Evolutionary conservation across 2,888 invertebrate genomes (phyloP).

Genomic region (Podotricha telesiphe): DNA sequence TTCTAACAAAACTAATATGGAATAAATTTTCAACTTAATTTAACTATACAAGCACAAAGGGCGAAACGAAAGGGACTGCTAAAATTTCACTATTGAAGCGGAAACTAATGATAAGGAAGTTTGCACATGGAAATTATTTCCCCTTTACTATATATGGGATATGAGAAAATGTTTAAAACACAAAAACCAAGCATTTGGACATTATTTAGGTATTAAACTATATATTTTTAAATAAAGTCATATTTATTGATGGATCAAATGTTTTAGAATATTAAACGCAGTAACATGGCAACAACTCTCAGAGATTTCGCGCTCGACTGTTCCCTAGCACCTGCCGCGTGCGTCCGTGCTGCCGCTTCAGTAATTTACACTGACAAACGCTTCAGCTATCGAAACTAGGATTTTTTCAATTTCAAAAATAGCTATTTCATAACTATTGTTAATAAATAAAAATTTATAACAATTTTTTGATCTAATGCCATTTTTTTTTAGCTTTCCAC

Average conservation of each 20-base stretch:
- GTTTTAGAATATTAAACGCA: background rate
- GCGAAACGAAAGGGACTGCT: constrained; percentile 72
- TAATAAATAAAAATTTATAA: too few species aligned
- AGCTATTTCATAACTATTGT: background rate
- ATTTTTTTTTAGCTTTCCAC: too few species aligned
- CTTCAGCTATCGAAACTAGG: constrained; percentile 25
- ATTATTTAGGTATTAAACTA: too few species aligned
- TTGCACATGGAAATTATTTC: constrained; percentile 46
- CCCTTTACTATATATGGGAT: background rate
- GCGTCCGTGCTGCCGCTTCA: constrained; percentile 50
- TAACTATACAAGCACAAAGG: constrained; percentile 81
- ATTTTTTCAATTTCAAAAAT: constrained; percentile 3
- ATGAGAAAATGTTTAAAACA: too few species aligned
- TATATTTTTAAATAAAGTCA: too few species aligned
- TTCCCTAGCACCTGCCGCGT: constrained; percentile 68
- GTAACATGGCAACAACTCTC: constrained; percentile 32
- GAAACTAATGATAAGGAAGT: constrained; percentile 80
- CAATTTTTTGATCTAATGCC: too few species aligned
- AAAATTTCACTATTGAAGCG: constrained; percentile 78
- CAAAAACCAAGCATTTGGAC: too few species aligned
- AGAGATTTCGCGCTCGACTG: constrained; percentile 68
- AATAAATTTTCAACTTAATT: constrained; percentile 84
- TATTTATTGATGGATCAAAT: too few species aligned
- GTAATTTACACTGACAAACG: constrained; percentile 48
- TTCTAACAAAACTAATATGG: constrained; percentile 70